Base-by-base conservation (phyloP, 2,888 invertebrate species). In the Phoenoteleia sp. region DNA sequence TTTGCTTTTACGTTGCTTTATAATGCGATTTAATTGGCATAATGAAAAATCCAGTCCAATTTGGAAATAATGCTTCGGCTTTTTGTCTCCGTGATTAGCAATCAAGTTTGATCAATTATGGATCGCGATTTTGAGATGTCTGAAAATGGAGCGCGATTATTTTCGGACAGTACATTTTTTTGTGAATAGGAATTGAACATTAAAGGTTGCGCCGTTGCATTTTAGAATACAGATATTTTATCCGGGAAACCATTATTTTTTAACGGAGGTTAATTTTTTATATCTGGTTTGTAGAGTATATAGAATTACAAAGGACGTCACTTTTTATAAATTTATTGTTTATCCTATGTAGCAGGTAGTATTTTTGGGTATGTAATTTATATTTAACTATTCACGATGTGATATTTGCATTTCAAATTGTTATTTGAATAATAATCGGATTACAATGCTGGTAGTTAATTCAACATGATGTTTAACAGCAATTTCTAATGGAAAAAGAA, bases 21-120 rank as follows among this genome's bases (percentile, higher is more conserved):
- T 69, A 39, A 45, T 69, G 29, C 67, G 62, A 69, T 83, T 83
- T 83, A 83, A 83, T 83, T 79, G 83, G 74, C 79, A 79, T 84
- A 79, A 84, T 84, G 67, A 84, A 84, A 84, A 84, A 84, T 84
- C 83, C 83, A 84, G 72, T 79, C 47, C 83, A 74, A 79, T 84
- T 84, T 84, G 62, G 25, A 79, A 56, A 69, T 69, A 74, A 74
- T 64, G 54, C 21, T 36, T 54, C 45, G 67, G 69, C 56, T 36
- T 62, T 84, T 84, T 82, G 77, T 77, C 76, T 52, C 36, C 21
- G 49, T 69, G 77, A 82, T 82, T 82, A 71, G 82, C 77, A 71
- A 82, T 82, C 82, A 69, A 11, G 81, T 47, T n/a, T 39, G 60
- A 76, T 81, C 64, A 75, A 76, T 71, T 81, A 82, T 82, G 54